Conservation (phyloP, 2,113 vertebrate species). For the Accipiter virgatus region DNA sequence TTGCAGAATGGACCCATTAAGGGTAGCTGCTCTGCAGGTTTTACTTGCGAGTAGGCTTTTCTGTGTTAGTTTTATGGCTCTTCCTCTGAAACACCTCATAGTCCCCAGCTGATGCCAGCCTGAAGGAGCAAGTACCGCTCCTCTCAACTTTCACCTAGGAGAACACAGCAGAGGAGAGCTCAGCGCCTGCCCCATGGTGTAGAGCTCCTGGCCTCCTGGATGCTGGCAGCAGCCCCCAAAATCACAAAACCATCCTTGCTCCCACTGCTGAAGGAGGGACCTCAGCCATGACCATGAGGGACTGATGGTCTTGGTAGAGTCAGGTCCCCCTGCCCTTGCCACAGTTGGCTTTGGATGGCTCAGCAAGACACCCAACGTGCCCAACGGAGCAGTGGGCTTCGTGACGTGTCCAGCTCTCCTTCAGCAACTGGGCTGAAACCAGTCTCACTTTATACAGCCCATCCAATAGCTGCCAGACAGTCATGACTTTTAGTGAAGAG, state of each 20-base stretch:
- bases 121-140: not conserved
- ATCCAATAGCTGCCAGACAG: not conserved
- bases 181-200: not conserved
- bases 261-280: not conserved
- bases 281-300: not conserved
- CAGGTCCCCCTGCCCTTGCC: not conserved
- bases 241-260: not conserved
- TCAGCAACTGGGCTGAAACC: not conserved
- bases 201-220: not conserved
- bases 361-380: too few relatives aligned
- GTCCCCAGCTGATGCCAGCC: not conserved
- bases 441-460: not conserved
- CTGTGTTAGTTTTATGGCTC: not conserved
- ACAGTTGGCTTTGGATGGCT: accelerated
- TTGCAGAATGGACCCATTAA: not conserved
- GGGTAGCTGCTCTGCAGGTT: not conserved
- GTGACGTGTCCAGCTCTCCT: not conserved
- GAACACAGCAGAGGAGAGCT: not conserved
- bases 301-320: not conserved
- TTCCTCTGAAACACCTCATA: not conserved
- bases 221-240: not conserved
- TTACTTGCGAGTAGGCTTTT: not conserved
- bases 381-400: not conserved
- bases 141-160: not conserved
- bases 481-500: not conserved